phyloP scores from a whole-genome alignment of 2,113 vertebrate genomes.

The Tinamus guttatus region DNA sequence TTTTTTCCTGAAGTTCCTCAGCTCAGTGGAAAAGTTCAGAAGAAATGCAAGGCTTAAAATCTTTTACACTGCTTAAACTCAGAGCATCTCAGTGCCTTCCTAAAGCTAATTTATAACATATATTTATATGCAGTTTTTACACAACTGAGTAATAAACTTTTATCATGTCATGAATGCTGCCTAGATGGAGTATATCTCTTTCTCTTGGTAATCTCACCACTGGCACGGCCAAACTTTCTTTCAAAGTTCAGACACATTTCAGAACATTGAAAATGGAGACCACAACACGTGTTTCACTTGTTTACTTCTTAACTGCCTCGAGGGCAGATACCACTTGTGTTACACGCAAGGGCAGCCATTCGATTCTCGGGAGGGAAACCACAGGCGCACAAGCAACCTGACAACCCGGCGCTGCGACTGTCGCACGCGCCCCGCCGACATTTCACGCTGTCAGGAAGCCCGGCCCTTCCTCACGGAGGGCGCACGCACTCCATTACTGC shows the following conservation, averaged over 20 bases:
- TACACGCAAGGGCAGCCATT: background rate
- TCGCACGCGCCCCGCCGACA: too few relatives aligned
- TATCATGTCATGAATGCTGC: background rate
- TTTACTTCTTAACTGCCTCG: background rate
- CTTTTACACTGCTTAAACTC: background rate
- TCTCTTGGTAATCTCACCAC: background rate
- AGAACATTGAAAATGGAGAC: background rate
- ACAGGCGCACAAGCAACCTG: background rate
- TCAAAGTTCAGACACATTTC: background rate
- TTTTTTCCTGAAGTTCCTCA: background rate
- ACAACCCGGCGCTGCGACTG: background rate
- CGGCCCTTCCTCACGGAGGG: too few relatives aligned
- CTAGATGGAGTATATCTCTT: background rate
- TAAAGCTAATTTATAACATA: background rate
- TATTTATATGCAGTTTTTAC: background rate
- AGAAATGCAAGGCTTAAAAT: background rate
- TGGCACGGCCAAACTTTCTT: background rate
- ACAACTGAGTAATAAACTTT: background rate
- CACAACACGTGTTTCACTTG: accelerated
- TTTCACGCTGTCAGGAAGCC: too few relatives aligned
- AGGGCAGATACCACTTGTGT: background rate
- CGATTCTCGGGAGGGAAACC: background rate
- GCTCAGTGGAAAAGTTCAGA: background rate
- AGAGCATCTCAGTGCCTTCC: background rate
- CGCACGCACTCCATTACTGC: too few relatives aligned